A percentile compares a stretch with the other conserved stretches of the same genome.
phyloP scores from a whole-genome alignment of 1,140 invertebrate genomes.

The Anthonomus grandis region DNA sequence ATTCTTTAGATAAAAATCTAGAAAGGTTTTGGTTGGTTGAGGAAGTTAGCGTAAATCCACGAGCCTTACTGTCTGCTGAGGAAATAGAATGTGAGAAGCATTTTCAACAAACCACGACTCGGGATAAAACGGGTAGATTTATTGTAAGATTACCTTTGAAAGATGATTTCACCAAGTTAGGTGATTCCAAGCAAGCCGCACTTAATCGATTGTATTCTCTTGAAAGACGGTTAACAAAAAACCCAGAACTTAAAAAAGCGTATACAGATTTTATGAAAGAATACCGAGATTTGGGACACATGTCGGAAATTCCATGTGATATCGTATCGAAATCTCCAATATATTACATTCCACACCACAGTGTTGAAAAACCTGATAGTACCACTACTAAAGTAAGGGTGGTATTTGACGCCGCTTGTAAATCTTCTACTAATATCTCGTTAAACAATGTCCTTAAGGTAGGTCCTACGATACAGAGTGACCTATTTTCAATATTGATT shows the following conservation, averaged over 20 bases:
- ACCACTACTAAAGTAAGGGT: constrained; percentile 38
- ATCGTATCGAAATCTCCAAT: constrained; percentile 7
- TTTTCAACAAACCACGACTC: constrained; percentile 15
- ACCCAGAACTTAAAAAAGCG: constrained; percentile 29
- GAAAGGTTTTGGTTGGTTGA: constrained; percentile 19
- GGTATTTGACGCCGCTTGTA: constrained; percentile 23
- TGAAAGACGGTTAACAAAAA: constrained; percentile 23
- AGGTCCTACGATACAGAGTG: constrained; percentile 40
- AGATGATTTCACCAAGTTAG: constrained; percentile 14
- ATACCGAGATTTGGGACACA: constrained; percentile 46
- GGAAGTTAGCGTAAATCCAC: neutral
- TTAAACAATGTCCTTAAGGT: constrained; percentile 32
- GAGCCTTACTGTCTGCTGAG: constrained; percentile 9
- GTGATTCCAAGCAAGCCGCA: constrained; percentile 29
- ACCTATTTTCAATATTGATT: constrained; percentile 35
- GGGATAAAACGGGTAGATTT: constrained; percentile 21
- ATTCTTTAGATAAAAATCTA: constrained; percentile 7
- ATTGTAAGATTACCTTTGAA: constrained; percentile 25
- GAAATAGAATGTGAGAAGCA: constrained; percentile 25
- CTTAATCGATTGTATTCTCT: constrained; percentile 25
- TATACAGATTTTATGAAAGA: constrained; percentile 46
- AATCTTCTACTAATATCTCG: constrained; percentile 30
- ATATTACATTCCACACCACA: constrained; percentile 45
- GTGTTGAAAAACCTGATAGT: constrained; percentile 38
- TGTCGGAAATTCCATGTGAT: constrained; percentile 27